These are phyloP conservation scores for Tenthredo livida DNA, from an alignment of 2,888 invertebrate species.

Conservation along the genomic window DNA sequence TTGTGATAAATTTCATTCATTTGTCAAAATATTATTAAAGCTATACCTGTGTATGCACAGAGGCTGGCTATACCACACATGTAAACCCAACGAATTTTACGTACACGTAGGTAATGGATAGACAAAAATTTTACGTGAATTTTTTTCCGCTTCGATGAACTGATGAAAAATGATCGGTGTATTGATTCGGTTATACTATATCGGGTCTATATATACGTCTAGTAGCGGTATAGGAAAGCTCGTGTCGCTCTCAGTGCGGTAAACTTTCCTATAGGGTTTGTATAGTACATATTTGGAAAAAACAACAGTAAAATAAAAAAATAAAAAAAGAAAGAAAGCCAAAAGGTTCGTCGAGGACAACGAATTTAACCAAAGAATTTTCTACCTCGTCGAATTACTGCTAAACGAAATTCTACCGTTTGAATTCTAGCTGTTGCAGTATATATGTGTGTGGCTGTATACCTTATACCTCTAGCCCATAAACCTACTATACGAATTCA, in stretches of 20 bases:
- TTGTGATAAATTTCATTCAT: slow-evolving; percentile 31
- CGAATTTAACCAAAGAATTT: slow-evolving; percentile 10
- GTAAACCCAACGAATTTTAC: not conserved
- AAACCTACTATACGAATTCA: not conserved
- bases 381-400: slow-evolving; percentile 1
- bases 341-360: not conserved
- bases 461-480: not conserved
- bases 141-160: slow-evolving; percentile 29
- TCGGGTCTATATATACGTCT: too few species aligned
- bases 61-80: not conserved
- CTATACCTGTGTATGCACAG: not conserved
- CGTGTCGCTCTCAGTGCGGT: not conserved
- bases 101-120: slow-evolving; percentile 10
- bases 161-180: slow-evolving; percentile 34
- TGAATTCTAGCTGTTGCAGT: not conserved
- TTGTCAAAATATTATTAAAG: slow-evolving; percentile 40
- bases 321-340: not conserved
- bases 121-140: slow-evolving; percentile 35
- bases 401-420: slow-evolving; percentile 26
- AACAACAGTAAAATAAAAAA: too few species aligned
- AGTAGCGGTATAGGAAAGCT: not conserved
- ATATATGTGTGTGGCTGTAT: not conserved
- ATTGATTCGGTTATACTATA: slow-evolving; percentile 15
- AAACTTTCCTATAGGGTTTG: not conserved
- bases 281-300: too few species aligned